Evolutionary conservation across 2,797 vertebrate genomes (phyloP), one percentile per base, ranked within the genome.

Genomic region (Harpagifer antarcticus): DNA sequence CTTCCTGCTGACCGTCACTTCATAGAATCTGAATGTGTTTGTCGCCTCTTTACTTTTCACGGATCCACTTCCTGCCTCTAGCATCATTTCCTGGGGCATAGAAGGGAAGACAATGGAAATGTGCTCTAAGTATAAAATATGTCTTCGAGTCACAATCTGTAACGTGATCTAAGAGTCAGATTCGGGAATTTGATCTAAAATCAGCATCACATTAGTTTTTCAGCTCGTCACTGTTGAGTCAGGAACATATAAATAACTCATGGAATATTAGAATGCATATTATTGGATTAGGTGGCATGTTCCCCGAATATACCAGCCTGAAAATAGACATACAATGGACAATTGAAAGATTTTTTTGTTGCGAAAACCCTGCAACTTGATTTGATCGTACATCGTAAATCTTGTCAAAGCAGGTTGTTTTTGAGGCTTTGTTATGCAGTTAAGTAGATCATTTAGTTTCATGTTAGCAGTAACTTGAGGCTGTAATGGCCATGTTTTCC

Each of bases 1-100:
- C 90, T 92, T 91, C 88, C 88, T 78, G 71, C n/a, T 50, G 55
- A 31, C 66, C 57, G 66, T 67, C 85, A 79, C 87, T 82, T 83
- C 75, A 66, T 23, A 57, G 43, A 56, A 31, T 0, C 27, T 2
- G 0, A 53, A 67, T n/a, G 68, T 60, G 70, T 77, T n/a, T n/a
- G 59, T 67, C 1, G 57, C 62, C 76, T 64, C 64, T 82, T 82
- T 83, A 86, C 86, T 58, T 87, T 92, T 91, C 87, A 83, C 87
- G 77, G 62, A 68, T 89, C 64, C 61, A 49, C 68, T 83, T 92
- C 89, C 88, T 82, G 79, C 37, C 61, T 60, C 68, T 11, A 10
- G 65, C 84, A 76, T 87, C 76, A 68, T 74, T 83, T 91, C 90
- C 88, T 82, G 79, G 1, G 6, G 58, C 61, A 13, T 3, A 0